Evolutionary conservation across 2,113 vertebrate species (phyloP).

Genomic region (Picathartes gymnocephalus): DNA sequence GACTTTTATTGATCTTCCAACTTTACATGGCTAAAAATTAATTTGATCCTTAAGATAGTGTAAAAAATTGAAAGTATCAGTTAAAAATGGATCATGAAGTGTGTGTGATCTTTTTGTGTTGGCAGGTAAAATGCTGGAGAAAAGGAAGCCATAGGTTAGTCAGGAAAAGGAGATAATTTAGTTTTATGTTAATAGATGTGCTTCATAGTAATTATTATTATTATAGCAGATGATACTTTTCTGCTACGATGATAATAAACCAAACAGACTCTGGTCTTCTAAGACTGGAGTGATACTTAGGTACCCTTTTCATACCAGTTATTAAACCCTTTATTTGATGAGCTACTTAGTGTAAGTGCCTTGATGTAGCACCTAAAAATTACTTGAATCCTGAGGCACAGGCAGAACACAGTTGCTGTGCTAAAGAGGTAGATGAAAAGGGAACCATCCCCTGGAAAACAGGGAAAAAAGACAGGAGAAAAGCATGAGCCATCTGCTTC

Average conservation of each 20-base stretch:
- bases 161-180: not conserved
- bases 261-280: not conserved
- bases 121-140: not conserved
- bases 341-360: not conserved
- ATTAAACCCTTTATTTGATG: not conserved
- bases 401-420: not conserved
- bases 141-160: not conserved
- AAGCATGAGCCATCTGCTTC: not conserved
- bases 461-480: not conserved
- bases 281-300: not conserved
- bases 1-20: not conserved
- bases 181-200: not conserved
- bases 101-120: not conserved
- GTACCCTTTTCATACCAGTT: not conserved
- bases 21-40: not conserved
- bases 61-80: not conserved
- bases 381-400: not conserved
- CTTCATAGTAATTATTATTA: not conserved
- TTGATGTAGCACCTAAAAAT: not conserved
- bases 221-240: not conserved
- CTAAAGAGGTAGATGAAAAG: not conserved
- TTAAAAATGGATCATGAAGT: fast-evolving
- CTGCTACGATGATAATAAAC: not conserved
- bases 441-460: not conserved
- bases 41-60: not conserved